Conservation (phyloP, 2,888 invertebrate species). For the Clitarchus hookeri region DNA sequence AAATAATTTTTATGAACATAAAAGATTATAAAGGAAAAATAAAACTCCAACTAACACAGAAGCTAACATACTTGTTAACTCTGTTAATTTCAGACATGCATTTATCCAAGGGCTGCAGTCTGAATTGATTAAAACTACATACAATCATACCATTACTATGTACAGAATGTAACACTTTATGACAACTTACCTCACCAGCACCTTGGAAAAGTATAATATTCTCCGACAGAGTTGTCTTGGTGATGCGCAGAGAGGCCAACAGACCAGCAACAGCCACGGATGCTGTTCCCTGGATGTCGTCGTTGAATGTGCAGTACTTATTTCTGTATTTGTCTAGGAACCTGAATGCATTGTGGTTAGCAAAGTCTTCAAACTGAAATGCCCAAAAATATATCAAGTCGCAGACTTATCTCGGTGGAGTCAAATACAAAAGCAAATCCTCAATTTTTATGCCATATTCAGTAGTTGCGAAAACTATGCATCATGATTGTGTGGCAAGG, state of each 20-base stretch:
- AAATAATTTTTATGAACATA: too few species aligned
- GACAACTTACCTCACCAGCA: conserved; percentile 81
- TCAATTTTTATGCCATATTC: too few species aligned
- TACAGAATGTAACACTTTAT: conserved; percentile 39
- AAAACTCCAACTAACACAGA: too few species aligned
- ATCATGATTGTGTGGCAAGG: too few species aligned
- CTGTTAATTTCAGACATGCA: not conserved
- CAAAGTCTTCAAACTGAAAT: conserved; percentile 96
- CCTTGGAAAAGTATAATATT: conserved; percentile 93
- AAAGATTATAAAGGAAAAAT: too few species aligned
- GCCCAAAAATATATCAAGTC: conserved; percentile 18
- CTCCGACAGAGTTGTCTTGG: conserved; percentile 79
- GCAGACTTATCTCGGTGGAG: too few species aligned
- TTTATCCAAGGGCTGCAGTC: too few species aligned
- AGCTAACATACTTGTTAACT: too few species aligned
- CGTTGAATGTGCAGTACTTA: conserved; percentile 94
- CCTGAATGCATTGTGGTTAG: conserved; percentile 94
- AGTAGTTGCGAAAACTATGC: too few species aligned
- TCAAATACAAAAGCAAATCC: too few species aligned
- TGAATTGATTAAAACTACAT: too few species aligned
- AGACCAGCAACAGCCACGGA: conserved; percentile 95
- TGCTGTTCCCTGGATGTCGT: conserved; percentile 98
- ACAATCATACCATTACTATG: not conserved
- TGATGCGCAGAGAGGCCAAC: conserved; percentile 82
- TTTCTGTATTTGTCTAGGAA: conserved; percentile 88